These are phyloP conservation scores for Oxyura jamaicensis DNA, from an alignment of 2,113 vertebrate species.

Conservation along the genomic window DNA sequence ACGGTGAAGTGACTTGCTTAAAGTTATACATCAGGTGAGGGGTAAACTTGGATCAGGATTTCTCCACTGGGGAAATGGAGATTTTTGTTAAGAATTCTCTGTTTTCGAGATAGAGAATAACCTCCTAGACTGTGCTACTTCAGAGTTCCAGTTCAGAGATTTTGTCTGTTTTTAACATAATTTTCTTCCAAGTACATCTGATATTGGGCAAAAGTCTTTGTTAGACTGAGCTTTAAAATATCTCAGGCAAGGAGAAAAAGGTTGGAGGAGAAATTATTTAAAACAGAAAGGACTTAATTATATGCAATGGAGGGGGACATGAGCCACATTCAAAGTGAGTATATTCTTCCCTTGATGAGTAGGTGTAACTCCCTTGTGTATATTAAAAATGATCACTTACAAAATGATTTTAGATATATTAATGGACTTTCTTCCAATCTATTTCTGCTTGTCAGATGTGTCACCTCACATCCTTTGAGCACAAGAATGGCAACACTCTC, in stretches of 20 bases:
- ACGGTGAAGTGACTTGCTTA: neutral
- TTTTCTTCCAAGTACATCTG: neutral
- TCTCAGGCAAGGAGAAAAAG: neutral
- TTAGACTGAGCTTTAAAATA: neutral
- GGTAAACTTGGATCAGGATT: neutral
- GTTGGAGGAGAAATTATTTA: neutral
- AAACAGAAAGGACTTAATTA: constrained; percentile 32
- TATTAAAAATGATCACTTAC: constrained; percentile 67
- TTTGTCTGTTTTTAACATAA: neutral
- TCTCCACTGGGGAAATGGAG: neutral
- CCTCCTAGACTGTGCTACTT: neutral
- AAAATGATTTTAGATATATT: constrained; percentile 68
- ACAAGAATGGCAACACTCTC: constrained; percentile 56
- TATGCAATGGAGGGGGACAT: constrained; percentile 6
- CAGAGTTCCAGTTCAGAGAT: neutral
- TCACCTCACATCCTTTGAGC: constrained; percentile 57
- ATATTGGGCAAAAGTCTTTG: neutral
- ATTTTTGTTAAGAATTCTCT: neutral
- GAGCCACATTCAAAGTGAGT: constrained; percentile 1
- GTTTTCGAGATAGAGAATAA: neutral
- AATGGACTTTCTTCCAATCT: constrained; percentile 68
- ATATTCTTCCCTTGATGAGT: constrained; percentile 44
- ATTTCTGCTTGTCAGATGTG: constrained; percentile 66
- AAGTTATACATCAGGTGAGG: neutral
- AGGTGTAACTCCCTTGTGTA: constrained; percentile 56